Conservation (phyloP, 1,140 invertebrate genomes). For the Diuraphis noxia region DNA sequence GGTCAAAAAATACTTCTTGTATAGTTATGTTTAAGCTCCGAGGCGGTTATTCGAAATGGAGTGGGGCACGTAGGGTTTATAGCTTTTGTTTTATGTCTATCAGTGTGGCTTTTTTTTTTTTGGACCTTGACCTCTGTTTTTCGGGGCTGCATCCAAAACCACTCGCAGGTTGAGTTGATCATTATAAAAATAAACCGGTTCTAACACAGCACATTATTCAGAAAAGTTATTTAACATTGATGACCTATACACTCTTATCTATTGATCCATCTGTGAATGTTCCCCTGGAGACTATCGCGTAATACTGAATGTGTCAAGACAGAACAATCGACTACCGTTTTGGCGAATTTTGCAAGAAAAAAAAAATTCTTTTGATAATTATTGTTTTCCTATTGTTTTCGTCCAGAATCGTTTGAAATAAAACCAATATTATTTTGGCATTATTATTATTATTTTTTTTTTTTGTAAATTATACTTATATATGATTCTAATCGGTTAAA, state of each 20-base stretch:
- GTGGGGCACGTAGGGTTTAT: slow-evolving; percentile 30
- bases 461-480: not conserved
- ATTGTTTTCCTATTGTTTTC: not conserved
- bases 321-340: not conserved
- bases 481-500: not conserved
- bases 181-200: slow-evolving; percentile 50
- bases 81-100: slow-evolving; percentile 51
- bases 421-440: not conserved
- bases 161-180: slow-evolving; percentile 1
- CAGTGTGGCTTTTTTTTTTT: slow-evolving; percentile 34
- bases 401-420: not conserved
- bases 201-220: slow-evolving; percentile 1
- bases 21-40: not conserved
- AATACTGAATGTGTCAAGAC: not conserved
- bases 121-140: slow-evolving; percentile 51
- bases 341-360: not conserved
- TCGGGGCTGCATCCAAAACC: slow-evolving; percentile 40
- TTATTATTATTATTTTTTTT: not conserved
- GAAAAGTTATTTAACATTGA: slow-evolving; percentile 50
- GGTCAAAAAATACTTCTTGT: slow-evolving; percentile 23
- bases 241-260: slow-evolving; percentile 46
- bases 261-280: not conserved
- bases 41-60: not conserved
- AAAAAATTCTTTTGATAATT: not conserved
- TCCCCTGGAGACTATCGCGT: not conserved